A percentile compares a stretch with the other conserved stretches of the same genome.
These are phyloP conservation scores for Plebejus argus DNA, from an alignment of 2,888 invertebrate species.

Conservation along the genomic window DNA sequence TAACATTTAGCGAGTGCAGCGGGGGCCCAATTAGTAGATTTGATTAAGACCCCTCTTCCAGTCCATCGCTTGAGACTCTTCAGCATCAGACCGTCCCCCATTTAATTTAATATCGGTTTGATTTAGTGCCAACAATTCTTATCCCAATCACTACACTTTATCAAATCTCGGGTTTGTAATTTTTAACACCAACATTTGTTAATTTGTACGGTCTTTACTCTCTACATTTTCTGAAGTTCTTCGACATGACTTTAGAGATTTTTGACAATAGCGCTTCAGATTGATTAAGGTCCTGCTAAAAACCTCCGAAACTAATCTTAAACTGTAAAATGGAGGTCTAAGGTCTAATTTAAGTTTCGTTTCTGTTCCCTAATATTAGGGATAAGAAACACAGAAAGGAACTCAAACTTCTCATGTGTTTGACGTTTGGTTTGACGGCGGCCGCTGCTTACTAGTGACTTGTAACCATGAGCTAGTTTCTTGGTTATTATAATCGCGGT, in stretches of 20 bases:
- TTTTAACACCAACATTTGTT: background rate
- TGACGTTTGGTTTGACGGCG: no score
- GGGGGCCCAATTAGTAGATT: conserved; percentile 24
- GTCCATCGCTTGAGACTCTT: conserved; percentile 14
- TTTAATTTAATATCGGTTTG: conserved; percentile 31
- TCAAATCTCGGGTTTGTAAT: background rate
- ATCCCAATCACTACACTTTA: conserved; percentile 21
- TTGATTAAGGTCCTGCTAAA: background rate
- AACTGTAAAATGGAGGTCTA: background rate
- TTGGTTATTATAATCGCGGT: no score
- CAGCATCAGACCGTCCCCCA: background rate
- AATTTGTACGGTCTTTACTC: background rate
- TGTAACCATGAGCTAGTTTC: no score
- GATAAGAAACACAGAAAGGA: background rate
- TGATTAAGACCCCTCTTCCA: conserved; percentile 26
- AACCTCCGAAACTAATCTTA: background rate
- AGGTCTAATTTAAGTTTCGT: background rate
- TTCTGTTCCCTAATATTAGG: background rate
- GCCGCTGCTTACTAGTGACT: no score
- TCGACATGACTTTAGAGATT: no score
- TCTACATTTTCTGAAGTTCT: no score
- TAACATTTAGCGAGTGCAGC: conserved; percentile 17
- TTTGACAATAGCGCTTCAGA: background rate
- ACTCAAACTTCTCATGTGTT: background rate
- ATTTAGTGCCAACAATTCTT: conserved; percentile 23